Evolutionary conservation across 2,888 invertebrate genomes (phyloP), one percentile per base, ranked within the genome.

Genomic region (Lucinisca nassula): DNA sequence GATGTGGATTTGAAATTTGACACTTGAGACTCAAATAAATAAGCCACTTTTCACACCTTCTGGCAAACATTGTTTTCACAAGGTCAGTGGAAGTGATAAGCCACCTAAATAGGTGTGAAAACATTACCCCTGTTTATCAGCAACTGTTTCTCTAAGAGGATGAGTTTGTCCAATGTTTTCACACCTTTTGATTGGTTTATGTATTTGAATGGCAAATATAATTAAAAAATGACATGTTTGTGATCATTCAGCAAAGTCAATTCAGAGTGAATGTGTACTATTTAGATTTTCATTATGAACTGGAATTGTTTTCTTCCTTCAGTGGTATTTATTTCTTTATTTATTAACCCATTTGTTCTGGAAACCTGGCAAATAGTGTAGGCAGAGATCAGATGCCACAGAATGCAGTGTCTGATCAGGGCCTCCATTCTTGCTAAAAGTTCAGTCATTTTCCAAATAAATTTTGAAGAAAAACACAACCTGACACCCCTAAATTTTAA

Each of bases 291-390:
- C 61, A 67, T 4, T 17, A 67, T 67, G 67, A 32, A 12, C 35
- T 67, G 67, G 67, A 67, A 32, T 35, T 67, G 67, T 30, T 17
- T 67, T 67, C 35, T 35, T 21, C 67, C 67, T 12, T 32, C 67
- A 35, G 67, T 35, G 67, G 67, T 67, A 67, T 35, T 67, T 67
- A 35, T 61, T 61, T 61, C n/a, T 61, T 61, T 61, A 61, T 61
- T 61, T 10, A 24, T 61, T 24, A 8, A 45, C 17, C 17, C 17
- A 45, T 45, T 45, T 45, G 17, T 45, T 45, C 17, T n/a, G n/a
- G n/a, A n/a, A n/a, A n/a, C n/a, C n/a, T n/a, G n/a, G n/a, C n/a
- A n/a, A n/a, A n/a, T n/a, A n/a, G n/a, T n/a, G n/a, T n/a, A n/a
- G n/a, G n/a, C n/a, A n/a, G n/a, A n/a, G n/a, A n/a, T n/a, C n/a